phyloP scores from a whole-genome alignment of 2,888 invertebrate species.

The Spodoptera exigua region DNA sequence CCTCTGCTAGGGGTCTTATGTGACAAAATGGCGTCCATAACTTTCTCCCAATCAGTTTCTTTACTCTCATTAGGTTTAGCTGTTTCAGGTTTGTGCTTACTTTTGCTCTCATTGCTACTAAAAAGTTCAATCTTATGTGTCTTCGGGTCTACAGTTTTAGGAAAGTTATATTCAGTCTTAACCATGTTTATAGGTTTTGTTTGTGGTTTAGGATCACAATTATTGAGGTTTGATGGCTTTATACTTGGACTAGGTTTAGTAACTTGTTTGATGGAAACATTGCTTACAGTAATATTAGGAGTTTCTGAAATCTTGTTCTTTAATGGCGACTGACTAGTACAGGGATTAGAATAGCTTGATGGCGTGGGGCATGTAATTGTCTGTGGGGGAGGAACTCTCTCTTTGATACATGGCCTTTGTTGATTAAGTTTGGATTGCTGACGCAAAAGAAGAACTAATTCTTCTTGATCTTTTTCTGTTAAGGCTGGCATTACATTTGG shows the following conservation, averaged over 20 bases:
- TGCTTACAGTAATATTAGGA: slow-evolving; percentile 10
- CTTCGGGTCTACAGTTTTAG: slow-evolving; percentile 30
- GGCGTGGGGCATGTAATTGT: slow-evolving; percentile 22
- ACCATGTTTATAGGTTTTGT: slow-evolving; percentile 43
- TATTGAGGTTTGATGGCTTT: slow-evolving; percentile 24
- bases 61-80: slow-evolving; percentile 31
- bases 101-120: slow-evolving; percentile 40
- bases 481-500: slow-evolving; percentile 45
- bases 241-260: slow-evolving; percentile 29
- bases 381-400: slow-evolving; percentile 19
- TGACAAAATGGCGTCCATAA: slow-evolving; percentile 76
- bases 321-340: slow-evolving; percentile 33
- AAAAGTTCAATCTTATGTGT: slow-evolving; percentile 39
- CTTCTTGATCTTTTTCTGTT: slow-evolving; percentile 75
- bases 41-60: slow-evolving; percentile 75
- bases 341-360: slow-evolving; percentile 19
- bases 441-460: slow-evolving; percentile 70
- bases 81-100: slow-evolving; percentile 10
- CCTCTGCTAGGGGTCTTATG: slow-evolving; percentile 81
- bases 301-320: slow-evolving; percentile 33
- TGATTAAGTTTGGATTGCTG: slow-evolving; percentile 68
- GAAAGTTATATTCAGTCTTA: slow-evolving; percentile 46
- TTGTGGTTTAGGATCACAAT: slow-evolving; percentile 26
- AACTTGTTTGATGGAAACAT: slow-evolving; percentile 30
- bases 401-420: slow-evolving; percentile 20